Percentiles rank a stretch among this genome's conserved stretches.
These are phyloP conservation scores for Brachyistius frenatus DNA, from an alignment of 2,113 vertebrate species.

Conservation along the genomic window DNA sequence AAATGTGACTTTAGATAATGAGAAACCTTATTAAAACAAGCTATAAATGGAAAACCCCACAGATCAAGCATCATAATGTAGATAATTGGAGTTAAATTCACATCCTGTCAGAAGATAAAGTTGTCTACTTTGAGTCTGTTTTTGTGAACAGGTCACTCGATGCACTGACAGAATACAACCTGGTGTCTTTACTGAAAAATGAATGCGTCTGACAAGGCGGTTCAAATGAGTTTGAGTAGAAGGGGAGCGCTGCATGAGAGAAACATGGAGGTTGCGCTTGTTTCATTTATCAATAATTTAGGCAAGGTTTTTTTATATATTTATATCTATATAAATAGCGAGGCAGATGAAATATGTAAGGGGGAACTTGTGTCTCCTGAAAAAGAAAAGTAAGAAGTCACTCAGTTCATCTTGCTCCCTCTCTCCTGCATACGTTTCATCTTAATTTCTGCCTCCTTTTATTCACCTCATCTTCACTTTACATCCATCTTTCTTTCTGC, in stretches of 20 bases:
- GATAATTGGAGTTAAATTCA: too few relatives aligned
- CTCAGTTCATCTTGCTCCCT: not conserved
- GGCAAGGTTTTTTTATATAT: not conserved
- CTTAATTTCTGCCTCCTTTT: not conserved
- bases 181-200: slow-evolving; percentile 18
- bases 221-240: slow-evolving; percentile 28
- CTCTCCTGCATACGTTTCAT: not conserved
- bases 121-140: not conserved
- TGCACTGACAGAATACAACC: not conserved
- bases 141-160: not conserved
- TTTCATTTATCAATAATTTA: slow-evolving; percentile 64
- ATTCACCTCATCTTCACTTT: not conserved
- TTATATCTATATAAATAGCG: slow-evolving; percentile 38
- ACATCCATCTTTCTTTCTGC: not conserved
- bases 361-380: slow-evolving; percentile 16
- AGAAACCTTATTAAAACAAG: too few relatives aligned
- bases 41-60: not conserved
- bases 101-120: not conserved
- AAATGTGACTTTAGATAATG: too few relatives aligned
- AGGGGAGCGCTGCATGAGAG: slow-evolving; percentile 30
- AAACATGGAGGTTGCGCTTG: not conserved
- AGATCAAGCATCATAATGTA: not conserved
- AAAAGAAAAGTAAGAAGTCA: slow-evolving; percentile 46
- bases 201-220: not conserved
- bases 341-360: slow-evolving; percentile 65